phyloP scores from a whole-genome alignment of 2,888 invertebrate genomes.

The Syrphus vitripennis region DNA sequence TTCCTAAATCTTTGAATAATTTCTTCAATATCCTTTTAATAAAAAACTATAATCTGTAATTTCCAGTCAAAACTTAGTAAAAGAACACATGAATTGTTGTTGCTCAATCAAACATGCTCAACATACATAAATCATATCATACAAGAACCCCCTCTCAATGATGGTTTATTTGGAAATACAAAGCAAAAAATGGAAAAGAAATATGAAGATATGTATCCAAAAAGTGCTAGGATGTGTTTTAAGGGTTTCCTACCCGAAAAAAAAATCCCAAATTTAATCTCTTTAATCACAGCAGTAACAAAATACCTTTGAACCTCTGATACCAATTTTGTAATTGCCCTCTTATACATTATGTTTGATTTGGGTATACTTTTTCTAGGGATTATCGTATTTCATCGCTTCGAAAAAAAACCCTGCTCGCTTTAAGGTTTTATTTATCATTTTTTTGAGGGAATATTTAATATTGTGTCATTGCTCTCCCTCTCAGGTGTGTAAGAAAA shows the following conservation, averaged over 20 bases:
- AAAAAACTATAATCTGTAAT: too few species aligned
- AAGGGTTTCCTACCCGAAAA: neutral
- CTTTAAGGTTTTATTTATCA: neutral
- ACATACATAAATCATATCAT: too few species aligned
- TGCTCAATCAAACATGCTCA: too few species aligned
- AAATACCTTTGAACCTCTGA: neutral
- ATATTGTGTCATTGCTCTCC: conserved; percentile 33
- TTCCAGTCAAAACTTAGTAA: too few species aligned
- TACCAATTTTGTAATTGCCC: neutral
- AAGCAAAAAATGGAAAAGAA: too few species aligned
- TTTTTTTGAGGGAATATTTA: conserved; percentile 2
- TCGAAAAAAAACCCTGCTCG: neutral
- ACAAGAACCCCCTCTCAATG: too few species aligned
- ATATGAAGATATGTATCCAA: neutral
- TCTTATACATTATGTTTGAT: neutral
- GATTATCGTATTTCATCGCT: conserved; percentile 6
- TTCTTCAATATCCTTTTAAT: too few species aligned
- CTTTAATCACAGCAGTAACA: neutral
- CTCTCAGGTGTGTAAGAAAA: conserved; percentile 46
- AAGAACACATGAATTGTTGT: too few species aligned
- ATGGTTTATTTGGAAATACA: too few species aligned
- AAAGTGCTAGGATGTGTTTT: neutral
- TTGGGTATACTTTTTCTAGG: neutral
- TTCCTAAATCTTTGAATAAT: too few species aligned
- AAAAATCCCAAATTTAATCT: neutral